Evolutionary conservation across 2,888 invertebrate species (phyloP).

Genomic region (Cephus pygmeus): DNA sequence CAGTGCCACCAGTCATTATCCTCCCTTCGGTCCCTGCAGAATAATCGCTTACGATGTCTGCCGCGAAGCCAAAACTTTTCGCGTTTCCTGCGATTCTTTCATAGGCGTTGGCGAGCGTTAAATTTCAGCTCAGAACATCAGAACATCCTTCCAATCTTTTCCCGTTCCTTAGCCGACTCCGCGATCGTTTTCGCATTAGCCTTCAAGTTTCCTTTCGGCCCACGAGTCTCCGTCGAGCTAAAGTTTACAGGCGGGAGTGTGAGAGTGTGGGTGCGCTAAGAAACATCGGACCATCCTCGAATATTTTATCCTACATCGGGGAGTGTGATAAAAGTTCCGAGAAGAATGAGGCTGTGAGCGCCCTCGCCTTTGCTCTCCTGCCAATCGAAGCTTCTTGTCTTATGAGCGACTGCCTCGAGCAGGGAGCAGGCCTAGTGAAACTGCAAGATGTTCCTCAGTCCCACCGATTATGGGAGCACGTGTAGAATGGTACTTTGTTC

Average conservation of each 20-base stretch:
- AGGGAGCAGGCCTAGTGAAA: constrained; percentile 2
- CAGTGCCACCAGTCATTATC: no score
- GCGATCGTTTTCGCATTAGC: constrained; percentile 53
- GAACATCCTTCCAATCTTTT: background rate
- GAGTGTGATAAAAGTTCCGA: constrained; percentile 38
- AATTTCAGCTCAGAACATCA: constrained; percentile 31
- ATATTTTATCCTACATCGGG: constrained; percentile 55
- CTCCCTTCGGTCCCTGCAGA: background rate
- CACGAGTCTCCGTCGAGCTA: constrained; percentile 7
- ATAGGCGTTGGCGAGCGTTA: constrained; percentile 36
- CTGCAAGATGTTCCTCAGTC: constrained; percentile 48
- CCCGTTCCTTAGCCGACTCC: constrained; percentile 11
- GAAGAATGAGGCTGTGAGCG: constrained; percentile 23
- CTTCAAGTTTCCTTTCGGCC: constrained; percentile 31
- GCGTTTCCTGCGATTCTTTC: constrained; percentile 45
- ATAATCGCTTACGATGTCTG: background rate
- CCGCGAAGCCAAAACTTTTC: constrained; percentile 17
- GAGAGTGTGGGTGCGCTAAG: constrained; percentile 6
- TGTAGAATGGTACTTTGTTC: constrained; percentile 50
- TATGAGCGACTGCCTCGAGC: constrained; percentile 13
- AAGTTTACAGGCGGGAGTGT: constrained; percentile 19
- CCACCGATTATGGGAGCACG: constrained; percentile 45
- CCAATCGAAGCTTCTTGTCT: constrained; percentile 3
- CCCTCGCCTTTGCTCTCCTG: background rate
- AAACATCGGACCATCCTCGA: constrained; percentile 33